Percentiles rank a stretch among this genome's conserved stretches.
These are phyloP conservation scores for Cistogaster globosa DNA, from an alignment of 2,888 invertebrate genomes.

Conservation along the genomic window DNA sequence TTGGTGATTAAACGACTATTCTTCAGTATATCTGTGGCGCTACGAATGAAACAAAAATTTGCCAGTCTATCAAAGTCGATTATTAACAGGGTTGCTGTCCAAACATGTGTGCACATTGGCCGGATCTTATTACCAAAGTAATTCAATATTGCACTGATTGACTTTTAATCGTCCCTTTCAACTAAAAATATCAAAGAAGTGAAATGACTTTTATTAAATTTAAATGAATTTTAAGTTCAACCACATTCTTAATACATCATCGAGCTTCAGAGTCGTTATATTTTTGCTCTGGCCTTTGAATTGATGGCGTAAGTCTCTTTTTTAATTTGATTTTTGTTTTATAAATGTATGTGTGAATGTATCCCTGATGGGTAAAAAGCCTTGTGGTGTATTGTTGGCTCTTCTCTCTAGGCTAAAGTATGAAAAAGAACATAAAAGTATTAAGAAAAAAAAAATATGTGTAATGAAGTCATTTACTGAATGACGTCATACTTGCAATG, in stretches of 20 bases:
- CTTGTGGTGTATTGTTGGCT: conserved; percentile 4
- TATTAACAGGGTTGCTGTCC: too few relatives aligned
- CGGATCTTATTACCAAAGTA: too few relatives aligned
- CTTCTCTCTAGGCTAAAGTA: background rate
- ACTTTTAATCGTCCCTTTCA: too few relatives aligned
- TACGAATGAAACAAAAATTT: too few relatives aligned
- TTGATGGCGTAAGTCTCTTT: conserved; percentile 30
- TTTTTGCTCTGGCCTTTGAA: conserved; percentile 2
- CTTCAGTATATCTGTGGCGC: too few relatives aligned
- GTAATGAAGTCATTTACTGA: conserved; percentile 32
- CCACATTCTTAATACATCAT: conserved; percentile 8
- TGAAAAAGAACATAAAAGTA: background rate
- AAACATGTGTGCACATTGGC: too few relatives aligned
- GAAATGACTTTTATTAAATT: too few relatives aligned
- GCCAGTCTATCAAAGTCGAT: too few relatives aligned
- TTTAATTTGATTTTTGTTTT: background rate
- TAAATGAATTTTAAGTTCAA: background rate
- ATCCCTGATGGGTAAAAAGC: conserved; percentile 1
- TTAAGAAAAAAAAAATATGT: conserved; percentile 12
- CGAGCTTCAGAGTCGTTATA: conserved; percentile 1
- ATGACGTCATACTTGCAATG: conserved; percentile 46
- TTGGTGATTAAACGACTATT: too few relatives aligned
- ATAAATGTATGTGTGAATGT: background rate
- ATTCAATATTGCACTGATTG: too few relatives aligned
- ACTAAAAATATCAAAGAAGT: too few relatives aligned